phyloP scores from a whole-genome alignment of 2,113 vertebrate genomes.

The Nyctibius bracteatus region DNA sequence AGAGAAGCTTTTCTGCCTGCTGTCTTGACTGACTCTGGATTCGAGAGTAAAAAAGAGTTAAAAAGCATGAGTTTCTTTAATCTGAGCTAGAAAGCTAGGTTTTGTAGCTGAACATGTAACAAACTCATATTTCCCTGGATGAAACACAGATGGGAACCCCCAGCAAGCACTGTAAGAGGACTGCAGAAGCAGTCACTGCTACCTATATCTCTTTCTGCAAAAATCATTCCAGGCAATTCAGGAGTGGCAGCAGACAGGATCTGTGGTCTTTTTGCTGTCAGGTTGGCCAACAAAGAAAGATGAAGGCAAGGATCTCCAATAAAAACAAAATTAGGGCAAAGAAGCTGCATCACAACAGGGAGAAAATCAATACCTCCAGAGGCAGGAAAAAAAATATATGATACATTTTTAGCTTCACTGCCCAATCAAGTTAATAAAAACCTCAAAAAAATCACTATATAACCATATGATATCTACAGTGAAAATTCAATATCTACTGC shows the following conservation, averaged over 20 bases:
- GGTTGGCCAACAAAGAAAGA: neutral
- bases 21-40: neutral
- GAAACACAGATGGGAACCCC: neutral
- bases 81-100: neutral
- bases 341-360: neutral
- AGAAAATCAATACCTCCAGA: neutral
- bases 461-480: slow-evolving; percentile 58
- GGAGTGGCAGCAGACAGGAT: neutral
- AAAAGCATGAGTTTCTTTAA: neutral
- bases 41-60: neutral
- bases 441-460: slow-evolving; percentile 47
- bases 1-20: neutral
- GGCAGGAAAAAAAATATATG: neutral
- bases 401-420: slow-evolving; percentile 27
- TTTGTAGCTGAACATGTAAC: neutral
- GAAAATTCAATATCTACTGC: slow-evolving; percentile 75
- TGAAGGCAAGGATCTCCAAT: neutral
- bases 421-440: slow-evolving; percentile 58
- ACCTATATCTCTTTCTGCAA: neutral
- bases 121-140: neutral
- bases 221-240: neutral
- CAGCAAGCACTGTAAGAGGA: neutral
- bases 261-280: neutral
- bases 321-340: neutral
- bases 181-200: neutral